Conservation (phyloP, 30 jellyfish, hydroid and myxozoan species). For the Nemopilema nomurai region DNA sequence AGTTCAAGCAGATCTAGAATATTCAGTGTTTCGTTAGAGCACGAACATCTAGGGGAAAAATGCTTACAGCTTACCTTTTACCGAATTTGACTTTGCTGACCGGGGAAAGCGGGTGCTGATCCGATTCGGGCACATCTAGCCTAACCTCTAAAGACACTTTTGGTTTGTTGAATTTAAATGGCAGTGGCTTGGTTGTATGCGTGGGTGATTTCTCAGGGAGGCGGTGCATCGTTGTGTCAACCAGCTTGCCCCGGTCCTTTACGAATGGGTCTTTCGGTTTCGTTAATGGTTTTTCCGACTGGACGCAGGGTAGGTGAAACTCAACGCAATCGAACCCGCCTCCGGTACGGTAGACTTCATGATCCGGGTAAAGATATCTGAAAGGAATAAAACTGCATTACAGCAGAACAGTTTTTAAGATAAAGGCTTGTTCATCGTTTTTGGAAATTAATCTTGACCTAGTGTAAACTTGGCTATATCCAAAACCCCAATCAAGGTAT, state of each 20-base stretch:
- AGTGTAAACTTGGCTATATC: no score
- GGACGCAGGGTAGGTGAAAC: slow-evolving; percentile 30
- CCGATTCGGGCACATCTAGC: slow-evolving; percentile 8
- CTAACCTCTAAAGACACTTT: background rate
- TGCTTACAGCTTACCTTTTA: slow-evolving; percentile 19
- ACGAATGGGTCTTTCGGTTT: slow-evolving; percentile 52
- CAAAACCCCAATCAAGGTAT: no score
- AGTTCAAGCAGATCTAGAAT: no score
- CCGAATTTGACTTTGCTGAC: slow-evolving; percentile 5
- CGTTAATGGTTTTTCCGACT: slow-evolving; percentile 38
- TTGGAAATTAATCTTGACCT: no score
- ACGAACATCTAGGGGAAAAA: background rate
- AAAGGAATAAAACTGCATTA: no score
- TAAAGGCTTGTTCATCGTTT: no score
- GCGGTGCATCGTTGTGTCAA: slow-evolving; percentile 43
- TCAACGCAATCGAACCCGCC: slow-evolving; percentile 62
- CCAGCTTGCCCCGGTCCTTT: slow-evolving; percentile 37
- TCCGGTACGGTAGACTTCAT: slow-evolving; percentile 72
- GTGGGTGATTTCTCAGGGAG: slow-evolving; percentile 23
- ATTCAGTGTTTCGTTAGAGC: background rate
- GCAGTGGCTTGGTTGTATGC: slow-evolving; percentile 4
- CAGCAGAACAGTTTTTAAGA: no score
- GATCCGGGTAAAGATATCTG: slow-evolving; percentile 61
- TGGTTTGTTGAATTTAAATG: slow-evolving; percentile 7
- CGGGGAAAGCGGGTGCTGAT: slow-evolving; percentile 1